A percentile compares a stretch with the other conserved stretches of the same genome.
Conservation (phyloP, 2,797 vertebrate species). For the Agapornis canus region DNA sequence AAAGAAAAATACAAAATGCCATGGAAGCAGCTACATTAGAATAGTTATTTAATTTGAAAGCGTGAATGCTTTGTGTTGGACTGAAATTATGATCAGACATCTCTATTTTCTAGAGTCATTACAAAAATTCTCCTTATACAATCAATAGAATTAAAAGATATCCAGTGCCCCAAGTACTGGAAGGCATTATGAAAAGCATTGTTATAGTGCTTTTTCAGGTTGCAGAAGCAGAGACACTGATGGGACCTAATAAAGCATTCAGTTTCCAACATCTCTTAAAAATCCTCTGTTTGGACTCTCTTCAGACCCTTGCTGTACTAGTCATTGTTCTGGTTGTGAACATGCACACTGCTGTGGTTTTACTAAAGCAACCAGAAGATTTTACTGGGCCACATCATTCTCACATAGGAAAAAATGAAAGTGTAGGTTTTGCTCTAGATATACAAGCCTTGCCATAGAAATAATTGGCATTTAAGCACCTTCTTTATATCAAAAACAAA, state of each 20-base stretch:
- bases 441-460: neutral
- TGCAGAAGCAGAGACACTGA: neutral
- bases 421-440: neutral
- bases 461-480: neutral
- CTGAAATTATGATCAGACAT: neutral
- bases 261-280: neutral
- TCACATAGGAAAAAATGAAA: neutral
- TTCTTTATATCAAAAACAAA: slow-evolving; percentile 22
- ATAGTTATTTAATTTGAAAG: neutral
- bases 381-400: neutral
- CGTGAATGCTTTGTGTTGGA: neutral
- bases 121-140: neutral
- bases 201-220: neutral
- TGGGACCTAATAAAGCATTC: neutral
- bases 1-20: neutral
- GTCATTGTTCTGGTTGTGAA: neutral
- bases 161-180: neutral
- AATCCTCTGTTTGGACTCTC: neutral
- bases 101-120: neutral
- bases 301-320: neutral
- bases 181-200: neutral
- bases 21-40: neutral
- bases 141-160: neutral
- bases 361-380: neutral
- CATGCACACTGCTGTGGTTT: neutral